phyloP scores from a whole-genome alignment of 1,140 invertebrate species.

The Microvelia longipes region DNA sequence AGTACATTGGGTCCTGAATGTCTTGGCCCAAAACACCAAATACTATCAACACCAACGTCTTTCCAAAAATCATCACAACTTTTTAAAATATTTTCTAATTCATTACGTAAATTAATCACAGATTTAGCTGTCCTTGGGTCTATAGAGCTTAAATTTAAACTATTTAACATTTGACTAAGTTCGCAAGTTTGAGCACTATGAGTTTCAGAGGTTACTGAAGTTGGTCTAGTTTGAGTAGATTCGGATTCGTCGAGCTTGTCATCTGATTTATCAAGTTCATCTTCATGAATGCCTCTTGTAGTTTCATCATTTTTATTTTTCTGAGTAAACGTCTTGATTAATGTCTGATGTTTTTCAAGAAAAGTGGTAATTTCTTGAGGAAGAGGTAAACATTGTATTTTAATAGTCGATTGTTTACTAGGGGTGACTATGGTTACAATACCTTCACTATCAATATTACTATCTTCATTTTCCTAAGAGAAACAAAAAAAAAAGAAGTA shows the following conservation, averaged over 20 bases:
- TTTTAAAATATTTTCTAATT: conserved; percentile 45
- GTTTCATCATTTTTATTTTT: background rate
- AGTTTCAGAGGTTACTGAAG: too few species aligned
- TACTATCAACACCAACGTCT: conserved; percentile 44
- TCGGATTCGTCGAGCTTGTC: too few species aligned
- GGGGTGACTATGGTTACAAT: conserved; percentile 46
- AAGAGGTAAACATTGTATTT: conserved; percentile 63
- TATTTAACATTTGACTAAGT: too few species aligned
- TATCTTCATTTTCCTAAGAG: conserved; percentile 24
- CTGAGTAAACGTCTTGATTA: background rate
- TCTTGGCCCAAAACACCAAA: conserved; percentile 83
- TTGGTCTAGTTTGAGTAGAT: too few species aligned
- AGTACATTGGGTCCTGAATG: conserved; percentile 79
- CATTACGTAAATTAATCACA: conserved; percentile 42
- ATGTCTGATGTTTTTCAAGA: conserved; percentile 39
- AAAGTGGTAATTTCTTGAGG: conserved; percentile 54
- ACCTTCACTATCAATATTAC: conserved; percentile 24
- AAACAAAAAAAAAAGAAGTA: conserved; percentile 14
- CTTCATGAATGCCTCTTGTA: too few species aligned
- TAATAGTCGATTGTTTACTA: conserved; percentile 54
- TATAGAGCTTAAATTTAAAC: too few species aligned
- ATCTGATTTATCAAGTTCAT: too few species aligned
- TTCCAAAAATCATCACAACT: conserved; percentile 39
- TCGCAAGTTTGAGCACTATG: too few species aligned
- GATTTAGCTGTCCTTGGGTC: conserved; percentile 38